A percentile compares a stretch with the other conserved stretches of the same genome.
These are phyloP conservation scores for Thymelicus lineola DNA, from an alignment of 2,888 invertebrate species.

Conservation along the genomic window DNA sequence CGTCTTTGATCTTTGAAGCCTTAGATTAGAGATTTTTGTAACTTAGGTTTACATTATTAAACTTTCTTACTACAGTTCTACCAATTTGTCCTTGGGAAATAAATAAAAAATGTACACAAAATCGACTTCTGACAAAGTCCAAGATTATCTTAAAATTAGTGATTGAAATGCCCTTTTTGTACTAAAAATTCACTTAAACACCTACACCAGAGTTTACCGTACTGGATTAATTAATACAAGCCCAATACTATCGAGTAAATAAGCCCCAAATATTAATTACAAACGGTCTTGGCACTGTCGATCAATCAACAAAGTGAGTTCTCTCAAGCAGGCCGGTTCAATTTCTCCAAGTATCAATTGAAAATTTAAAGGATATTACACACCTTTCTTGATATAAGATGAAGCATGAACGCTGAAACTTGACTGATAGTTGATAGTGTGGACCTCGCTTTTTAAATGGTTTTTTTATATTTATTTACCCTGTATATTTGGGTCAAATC, in stretches of 20 bases:
- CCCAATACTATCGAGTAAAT: conserved; percentile 11
- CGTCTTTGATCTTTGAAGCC: too few relatives aligned
- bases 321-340: conserved; percentile 33
- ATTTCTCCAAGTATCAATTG: conserved; percentile 39
- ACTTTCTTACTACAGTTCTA: too few relatives aligned
- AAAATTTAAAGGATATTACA: conserved; percentile 18
- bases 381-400: neutral
- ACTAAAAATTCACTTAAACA: neutral
- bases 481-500: too few relatives aligned
- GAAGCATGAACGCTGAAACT: too few relatives aligned
- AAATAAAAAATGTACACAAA: neutral
- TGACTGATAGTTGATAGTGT: too few relatives aligned
- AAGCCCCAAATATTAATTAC: conserved; percentile 22
- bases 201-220: neutral
- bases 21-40: too few relatives aligned
- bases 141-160: neutral
- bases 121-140: neutral
- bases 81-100: too few relatives aligned
- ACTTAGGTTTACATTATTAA: too few relatives aligned
- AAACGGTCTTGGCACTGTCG: conserved; percentile 4
- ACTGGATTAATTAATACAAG: conserved; percentile 12
- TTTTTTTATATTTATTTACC: too few relatives aligned
- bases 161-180: neutral
- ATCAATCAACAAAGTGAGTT: conserved; percentile 17
- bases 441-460: too few relatives aligned